These are phyloP conservation scores for Microtus oregoni DNA, from an alignment of 2,113 vertebrate genomes.

Conservation along the genomic window DNA sequence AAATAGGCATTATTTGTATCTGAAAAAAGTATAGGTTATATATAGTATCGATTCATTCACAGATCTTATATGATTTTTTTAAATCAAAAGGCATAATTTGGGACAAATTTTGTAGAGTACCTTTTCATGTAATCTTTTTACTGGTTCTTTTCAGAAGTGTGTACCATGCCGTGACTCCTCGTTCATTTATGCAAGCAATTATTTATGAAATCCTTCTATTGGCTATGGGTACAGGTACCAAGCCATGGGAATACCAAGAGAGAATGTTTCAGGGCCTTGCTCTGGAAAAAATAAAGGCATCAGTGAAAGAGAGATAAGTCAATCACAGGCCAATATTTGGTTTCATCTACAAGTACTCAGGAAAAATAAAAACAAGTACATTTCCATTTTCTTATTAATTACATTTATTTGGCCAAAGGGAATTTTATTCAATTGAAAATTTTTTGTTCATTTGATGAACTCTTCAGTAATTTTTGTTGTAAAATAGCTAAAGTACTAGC, in stretches of 20 bases:
- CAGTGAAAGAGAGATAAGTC: background rate
- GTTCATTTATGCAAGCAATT: background rate
- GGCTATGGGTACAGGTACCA: background rate
- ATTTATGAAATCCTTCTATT: background rate
- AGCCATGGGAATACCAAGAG: background rate
- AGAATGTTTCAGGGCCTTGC: background rate
- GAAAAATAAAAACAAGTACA: constrained; percentile 8
- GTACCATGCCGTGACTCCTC: background rate
- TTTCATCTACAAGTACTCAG: constrained; percentile 22
- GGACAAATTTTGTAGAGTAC: background rate
- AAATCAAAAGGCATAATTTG: constrained; percentile 43
- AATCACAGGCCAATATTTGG: background rate
- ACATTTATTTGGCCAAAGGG: constrained; percentile 34
- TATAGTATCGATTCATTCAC: background rate
- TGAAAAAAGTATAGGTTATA: background rate
- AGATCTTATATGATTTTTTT: constrained; percentile 30
- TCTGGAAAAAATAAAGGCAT: background rate
- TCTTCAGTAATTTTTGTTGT: constrained; percentile 67
- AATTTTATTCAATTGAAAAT: constrained; percentile 57
- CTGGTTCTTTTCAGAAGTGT: background rate
- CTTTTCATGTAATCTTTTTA: constrained; percentile 19
- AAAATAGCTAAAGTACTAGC: constrained; percentile 76
- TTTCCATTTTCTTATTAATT: constrained; percentile 65
- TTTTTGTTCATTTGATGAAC: constrained; percentile 75
- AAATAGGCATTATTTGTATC: background rate